Percentiles rank a stretch among this genome's conserved stretches.
These are phyloP conservation scores for Menidia beryllina DNA, from an alignment of 2,113 vertebrate genomes.

Conservation along the genomic window DNA sequence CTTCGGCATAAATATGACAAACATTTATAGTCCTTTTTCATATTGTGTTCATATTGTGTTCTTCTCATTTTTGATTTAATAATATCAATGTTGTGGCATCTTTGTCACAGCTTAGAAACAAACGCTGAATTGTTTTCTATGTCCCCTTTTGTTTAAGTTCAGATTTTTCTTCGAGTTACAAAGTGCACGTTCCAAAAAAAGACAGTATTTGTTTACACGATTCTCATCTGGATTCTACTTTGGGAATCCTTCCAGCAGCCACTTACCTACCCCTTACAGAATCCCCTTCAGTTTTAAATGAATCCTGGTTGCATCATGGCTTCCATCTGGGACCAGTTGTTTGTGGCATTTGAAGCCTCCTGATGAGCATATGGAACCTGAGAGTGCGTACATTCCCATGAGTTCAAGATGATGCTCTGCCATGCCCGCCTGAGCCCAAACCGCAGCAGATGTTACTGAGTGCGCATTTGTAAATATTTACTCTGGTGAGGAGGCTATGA, in stretches of 20 bases:
- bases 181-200: too few species aligned
- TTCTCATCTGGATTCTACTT: constrained; percentile 29
- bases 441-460: constrained; percentile 73
- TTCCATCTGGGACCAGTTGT: constrained; percentile 73
- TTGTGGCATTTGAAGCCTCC: constrained; percentile 66
- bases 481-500: constrained; percentile 46
- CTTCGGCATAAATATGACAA: too few species aligned
- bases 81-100: too few species aligned
- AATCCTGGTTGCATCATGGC: constrained; percentile 66
- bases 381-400: constrained; percentile 56
- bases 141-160: too few species aligned
- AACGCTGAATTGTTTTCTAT: too few species aligned
- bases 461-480: constrained; percentile 79
- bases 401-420: constrained; percentile 59
- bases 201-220: constrained; percentile 23
- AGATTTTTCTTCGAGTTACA: too few species aligned
- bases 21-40: too few species aligned
- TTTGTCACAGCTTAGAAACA: too few species aligned
- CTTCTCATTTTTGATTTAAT: too few species aligned
- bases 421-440: constrained; percentile 48
- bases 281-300: constrained; percentile 54
- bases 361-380: constrained; percentile 67
- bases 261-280: constrained; percentile 46
- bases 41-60: too few species aligned
- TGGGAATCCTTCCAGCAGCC: constrained; percentile 38